Percentiles rank a stretch among this genome's conserved stretches.
These are phyloP conservation scores for Ganaspis sp. DNA, from an alignment of 1,140 invertebrate genomes.

Conservation along the genomic window DNA sequence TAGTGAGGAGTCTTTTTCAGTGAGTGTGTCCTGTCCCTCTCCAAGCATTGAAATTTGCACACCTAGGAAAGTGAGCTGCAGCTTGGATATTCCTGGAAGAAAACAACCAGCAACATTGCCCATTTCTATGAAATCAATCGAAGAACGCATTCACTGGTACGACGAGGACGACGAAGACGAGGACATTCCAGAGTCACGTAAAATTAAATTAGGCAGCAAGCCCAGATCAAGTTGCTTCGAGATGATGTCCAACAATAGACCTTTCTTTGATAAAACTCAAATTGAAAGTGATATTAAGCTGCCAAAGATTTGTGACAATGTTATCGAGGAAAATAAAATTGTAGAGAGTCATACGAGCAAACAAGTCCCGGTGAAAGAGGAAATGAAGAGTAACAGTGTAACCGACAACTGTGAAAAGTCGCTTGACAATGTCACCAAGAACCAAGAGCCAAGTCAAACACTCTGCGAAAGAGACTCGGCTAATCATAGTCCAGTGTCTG, in stretches of 20 bases:
- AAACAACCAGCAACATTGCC: conserved; percentile 45
- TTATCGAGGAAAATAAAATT: conserved; percentile 26
- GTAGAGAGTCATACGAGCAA: neutral
- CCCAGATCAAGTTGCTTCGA: conserved; percentile 58
- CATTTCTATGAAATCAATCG: conserved; percentile 49
- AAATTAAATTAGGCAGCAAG: conserved; percentile 56
- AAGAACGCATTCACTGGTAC: conserved; percentile 57
- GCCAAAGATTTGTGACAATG: neutral
- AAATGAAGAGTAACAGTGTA: conserved; percentile 12
- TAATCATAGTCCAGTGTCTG: conserved; percentile 77
- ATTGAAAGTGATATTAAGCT: neutral
- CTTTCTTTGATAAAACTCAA: conserved; percentile 22
- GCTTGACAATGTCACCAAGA: conserved; percentile 25
- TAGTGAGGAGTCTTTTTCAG: conserved; percentile 52
- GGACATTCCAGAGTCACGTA: conserved; percentile 37
- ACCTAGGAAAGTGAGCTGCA: conserved; percentile 61
- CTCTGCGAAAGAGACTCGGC: conserved; percentile 75
- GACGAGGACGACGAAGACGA: conserved; percentile 52
- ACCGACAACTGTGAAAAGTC: conserved; percentile 41
- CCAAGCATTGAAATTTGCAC: conserved; percentile 43
- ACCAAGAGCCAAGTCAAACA: conserved; percentile 31
- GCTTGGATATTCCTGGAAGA: conserved; percentile 61
- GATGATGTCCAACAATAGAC: conserved; percentile 48
- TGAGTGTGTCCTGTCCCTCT: conserved; percentile 37
- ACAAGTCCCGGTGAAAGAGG: neutral